These are phyloP conservation scores for Euborellia annulipes DNA, from an alignment of 1,140 invertebrate genomes.

Conservation along the genomic window DNA sequence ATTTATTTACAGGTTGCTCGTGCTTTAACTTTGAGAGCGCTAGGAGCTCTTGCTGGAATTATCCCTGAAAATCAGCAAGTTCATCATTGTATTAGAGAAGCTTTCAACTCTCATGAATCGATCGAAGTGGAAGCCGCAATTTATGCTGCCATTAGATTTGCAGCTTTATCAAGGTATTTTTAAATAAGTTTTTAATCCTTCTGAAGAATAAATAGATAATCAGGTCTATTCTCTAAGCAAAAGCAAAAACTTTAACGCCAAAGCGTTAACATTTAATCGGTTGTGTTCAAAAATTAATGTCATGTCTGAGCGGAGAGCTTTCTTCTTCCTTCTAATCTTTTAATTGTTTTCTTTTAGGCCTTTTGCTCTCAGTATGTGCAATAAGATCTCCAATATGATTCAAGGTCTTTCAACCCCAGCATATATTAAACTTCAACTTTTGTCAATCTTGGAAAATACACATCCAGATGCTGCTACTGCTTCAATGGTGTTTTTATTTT, in stretches of 20 bases:
- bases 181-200: no score
- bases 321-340: no score
- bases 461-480: constrained; percentile 79
- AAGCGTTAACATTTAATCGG: no score
- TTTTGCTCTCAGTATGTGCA: constrained; percentile 93
- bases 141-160: constrained; percentile 84
- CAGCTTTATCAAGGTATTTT: constrained; percentile 80
- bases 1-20: constrained; percentile 46
- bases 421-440: constrained; percentile 77
- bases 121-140: constrained; percentile 93
- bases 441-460: constrained; percentile 85
- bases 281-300: no score
- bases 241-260: no score
- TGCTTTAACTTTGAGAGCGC: constrained; percentile 72
- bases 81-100: constrained; percentile 82
- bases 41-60: constrained; percentile 82
- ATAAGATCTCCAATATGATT: constrained; percentile 91
- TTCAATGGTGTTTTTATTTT: constrained; percentile 51
- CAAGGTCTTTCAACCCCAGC: constrained; percentile 79
- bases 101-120: constrained; percentile 85
- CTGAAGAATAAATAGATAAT: no score
- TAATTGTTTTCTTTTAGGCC: constrained; percentile 37
- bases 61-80: constrained; percentile 88
- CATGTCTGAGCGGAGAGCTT: no score
- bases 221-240: no score